Evolutionary conservation across 2,113 vertebrate genomes (phyloP).

Genomic region (Sialia sialis): DNA sequence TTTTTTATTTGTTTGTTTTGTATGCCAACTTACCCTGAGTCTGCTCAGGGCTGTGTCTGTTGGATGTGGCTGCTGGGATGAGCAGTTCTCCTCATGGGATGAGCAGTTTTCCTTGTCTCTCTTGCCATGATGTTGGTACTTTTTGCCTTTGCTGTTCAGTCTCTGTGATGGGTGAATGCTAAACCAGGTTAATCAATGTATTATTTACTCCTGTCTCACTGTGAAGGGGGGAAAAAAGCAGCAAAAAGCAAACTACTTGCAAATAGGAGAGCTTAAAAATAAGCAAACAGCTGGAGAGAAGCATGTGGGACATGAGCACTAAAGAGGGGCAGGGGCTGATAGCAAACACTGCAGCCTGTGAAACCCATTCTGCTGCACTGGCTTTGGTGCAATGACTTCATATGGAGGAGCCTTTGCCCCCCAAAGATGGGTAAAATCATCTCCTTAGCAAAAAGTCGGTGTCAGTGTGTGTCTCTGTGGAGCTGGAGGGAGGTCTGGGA

Average conservation of each 20-base stretch:
- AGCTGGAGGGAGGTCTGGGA: background rate
- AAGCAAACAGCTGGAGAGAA: background rate
- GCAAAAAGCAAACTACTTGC: background rate
- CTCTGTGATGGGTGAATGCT: background rate
- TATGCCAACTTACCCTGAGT: background rate
- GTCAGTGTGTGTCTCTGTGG: background rate
- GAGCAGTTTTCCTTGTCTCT: background rate
- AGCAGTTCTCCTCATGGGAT: background rate
- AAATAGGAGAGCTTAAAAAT: background rate
- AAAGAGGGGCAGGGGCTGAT: background rate
- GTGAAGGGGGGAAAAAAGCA: fast-evolving
- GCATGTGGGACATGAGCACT: background rate
- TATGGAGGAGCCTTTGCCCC: background rate
- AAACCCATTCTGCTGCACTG: fast-evolving
- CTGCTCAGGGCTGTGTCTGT: background rate
- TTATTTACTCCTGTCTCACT: background rate
- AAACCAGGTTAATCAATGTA: background rate
- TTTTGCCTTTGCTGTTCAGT: background rate
- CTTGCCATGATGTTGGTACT: background rate
- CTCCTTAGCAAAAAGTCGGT: fast-evolving
- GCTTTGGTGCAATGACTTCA: background rate
- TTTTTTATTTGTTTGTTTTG: background rate
- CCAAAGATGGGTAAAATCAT: fast-evolving
- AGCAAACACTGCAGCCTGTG: no score
- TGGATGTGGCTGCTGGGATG: background rate